Conservation (phyloP, 2,113 vertebrate genomes). For the Microcebus ravelobensis region DNA sequence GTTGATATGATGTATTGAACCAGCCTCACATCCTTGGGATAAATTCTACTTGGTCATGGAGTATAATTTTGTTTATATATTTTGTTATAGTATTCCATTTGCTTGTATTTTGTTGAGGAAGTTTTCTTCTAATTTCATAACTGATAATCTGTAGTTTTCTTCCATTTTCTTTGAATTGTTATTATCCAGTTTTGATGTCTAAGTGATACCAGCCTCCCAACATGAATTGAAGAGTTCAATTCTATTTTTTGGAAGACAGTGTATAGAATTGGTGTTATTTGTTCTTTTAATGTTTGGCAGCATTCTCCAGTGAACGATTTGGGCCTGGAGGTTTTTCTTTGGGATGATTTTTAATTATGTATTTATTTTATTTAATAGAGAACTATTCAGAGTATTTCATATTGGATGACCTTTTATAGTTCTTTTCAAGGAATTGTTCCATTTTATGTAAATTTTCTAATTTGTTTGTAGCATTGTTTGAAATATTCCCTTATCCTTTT, state of each 20-base stretch:
- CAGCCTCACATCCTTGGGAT: neutral
- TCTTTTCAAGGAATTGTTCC: conserved; percentile 2
- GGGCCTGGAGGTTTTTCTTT: neutral
- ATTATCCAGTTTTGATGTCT: neutral
- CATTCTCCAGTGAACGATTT: conserved; percentile 17
- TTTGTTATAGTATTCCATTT: neutral
- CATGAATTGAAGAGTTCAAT: neutral
- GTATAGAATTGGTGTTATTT: neutral
- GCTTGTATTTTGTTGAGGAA: conserved; percentile 17
- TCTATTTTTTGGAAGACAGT: neutral
- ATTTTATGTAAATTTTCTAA: neutral
- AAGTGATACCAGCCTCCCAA: neutral
- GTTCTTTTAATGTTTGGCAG: neutral
- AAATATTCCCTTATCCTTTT: neutral
- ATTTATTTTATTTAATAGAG: conserved; percentile 68
- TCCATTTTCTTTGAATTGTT: neutral
- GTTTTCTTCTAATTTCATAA: neutral
- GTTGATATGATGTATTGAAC: neutral
- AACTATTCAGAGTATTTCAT: conserved; percentile 54
- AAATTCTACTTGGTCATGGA: neutral
- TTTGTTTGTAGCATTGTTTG: neutral
- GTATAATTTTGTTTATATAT: neutral
- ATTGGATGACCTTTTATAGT: conserved; percentile 13
- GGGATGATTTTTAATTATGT: conserved; percentile 42
- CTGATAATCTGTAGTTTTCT: neutral